Evolutionary conservation across 2,113 vertebrate species (phyloP).

Genomic region (Charadrius vociferus): DNA sequence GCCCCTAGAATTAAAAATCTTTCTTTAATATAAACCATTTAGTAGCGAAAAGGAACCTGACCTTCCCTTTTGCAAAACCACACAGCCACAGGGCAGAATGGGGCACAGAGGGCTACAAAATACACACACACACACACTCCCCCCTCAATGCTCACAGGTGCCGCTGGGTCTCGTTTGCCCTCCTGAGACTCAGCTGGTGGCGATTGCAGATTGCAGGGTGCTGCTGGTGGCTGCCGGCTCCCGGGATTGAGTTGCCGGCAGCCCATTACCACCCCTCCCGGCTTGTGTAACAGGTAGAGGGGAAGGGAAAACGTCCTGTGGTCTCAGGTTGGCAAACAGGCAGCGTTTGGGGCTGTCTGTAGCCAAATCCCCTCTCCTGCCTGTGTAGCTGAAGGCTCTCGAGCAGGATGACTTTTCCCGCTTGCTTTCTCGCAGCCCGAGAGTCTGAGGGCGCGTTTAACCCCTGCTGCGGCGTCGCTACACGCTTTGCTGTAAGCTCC

Average conservation of each 20-base stretch:
- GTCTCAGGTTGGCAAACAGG: accelerated
- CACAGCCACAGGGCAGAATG: accelerated
- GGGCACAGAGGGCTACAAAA: not conserved
- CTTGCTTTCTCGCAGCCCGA: not conserved
- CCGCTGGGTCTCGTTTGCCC: accelerated
- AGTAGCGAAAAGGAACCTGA: not conserved
- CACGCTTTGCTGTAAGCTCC: not conserved
- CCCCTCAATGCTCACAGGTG: not conserved
- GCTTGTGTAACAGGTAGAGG: not conserved
- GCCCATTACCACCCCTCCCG: not conserved
- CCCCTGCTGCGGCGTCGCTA: not conserved
- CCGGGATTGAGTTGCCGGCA: not conserved
- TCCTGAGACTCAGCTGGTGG: not conserved
- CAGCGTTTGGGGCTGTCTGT: accelerated
- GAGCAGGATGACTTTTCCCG: not conserved
- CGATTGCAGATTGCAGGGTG: not conserved
- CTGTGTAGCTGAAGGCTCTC: not conserved
- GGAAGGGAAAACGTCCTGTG: not conserved
- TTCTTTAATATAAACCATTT: not conserved
- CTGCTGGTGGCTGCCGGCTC: not conserved
- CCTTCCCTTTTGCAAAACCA: not conserved
- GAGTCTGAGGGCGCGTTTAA: not conserved
- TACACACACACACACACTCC: too few species aligned
- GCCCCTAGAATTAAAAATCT: not conserved
- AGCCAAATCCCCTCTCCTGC: not conserved